Evolutionary conservation across 2,888 invertebrate species (phyloP).

Genomic region (Eretmocerus hayati): DNA sequence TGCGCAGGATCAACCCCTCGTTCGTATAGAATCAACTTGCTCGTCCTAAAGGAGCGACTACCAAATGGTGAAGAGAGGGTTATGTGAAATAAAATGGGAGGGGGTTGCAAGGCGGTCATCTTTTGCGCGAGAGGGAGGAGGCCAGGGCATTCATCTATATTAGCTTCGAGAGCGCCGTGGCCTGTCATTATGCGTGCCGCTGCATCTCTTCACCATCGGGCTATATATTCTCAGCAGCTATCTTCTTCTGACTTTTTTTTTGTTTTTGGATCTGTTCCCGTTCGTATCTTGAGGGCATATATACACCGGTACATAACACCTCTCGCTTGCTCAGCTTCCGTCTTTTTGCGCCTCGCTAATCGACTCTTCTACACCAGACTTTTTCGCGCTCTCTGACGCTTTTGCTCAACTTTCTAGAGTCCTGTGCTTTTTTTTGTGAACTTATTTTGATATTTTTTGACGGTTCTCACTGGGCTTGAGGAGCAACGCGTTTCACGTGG

Average conservation of each 20-base stretch:
- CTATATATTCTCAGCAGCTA: too few relatives aligned
- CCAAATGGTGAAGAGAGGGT: too few relatives aligned
- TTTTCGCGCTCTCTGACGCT: too few relatives aligned
- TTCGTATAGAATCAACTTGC: too few relatives aligned
- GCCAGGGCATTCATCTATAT: conserved; percentile 45
- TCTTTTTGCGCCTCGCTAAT: conserved; percentile 22
- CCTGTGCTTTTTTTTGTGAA: too few relatives aligned
- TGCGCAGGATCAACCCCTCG: conserved; percentile 45
- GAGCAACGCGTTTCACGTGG: too few relatives aligned
- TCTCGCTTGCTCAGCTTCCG: conserved; percentile 22
- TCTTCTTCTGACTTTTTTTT: conserved; percentile 1
- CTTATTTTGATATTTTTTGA: too few relatives aligned
- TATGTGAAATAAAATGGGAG: too few relatives aligned
- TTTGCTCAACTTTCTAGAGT: not conserved
- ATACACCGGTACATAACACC: conserved; percentile 22
- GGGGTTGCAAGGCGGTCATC: too few relatives aligned
- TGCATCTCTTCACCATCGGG: conserved; percentile 12
- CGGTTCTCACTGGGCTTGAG: too few relatives aligned
- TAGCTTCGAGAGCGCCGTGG: conserved; percentile 46
- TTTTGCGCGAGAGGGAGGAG: conserved; percentile 4
- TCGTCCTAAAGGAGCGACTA: too few relatives aligned
- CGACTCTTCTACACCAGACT: too few relatives aligned
- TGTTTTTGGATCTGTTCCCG: conserved; percentile 8
- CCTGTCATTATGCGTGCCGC: conserved; percentile 44
- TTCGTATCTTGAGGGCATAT: conserved; percentile 5